Conservation (phyloP, 2,797 vertebrate genomes). For the Melanogrammus aeglefinus region DNA sequence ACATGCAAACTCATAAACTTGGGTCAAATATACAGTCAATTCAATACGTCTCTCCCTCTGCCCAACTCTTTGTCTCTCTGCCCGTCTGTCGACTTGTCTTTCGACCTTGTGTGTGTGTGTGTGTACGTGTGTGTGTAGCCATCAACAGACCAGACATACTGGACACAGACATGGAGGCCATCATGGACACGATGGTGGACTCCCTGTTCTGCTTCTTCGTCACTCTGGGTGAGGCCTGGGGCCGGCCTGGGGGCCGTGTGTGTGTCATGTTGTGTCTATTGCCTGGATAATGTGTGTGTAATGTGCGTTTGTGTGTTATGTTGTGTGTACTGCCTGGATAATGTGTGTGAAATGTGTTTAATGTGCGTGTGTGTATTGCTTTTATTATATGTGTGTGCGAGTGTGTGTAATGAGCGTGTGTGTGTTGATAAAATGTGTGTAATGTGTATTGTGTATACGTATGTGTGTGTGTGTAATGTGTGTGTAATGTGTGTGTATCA, state of each 20-base stretch:
- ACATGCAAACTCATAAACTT: neutral
- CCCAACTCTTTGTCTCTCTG: neutral
- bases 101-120: too few species aligned
- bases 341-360: too few species aligned
- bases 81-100: neutral
- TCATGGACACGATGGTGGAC: slow-evolving; percentile 98
- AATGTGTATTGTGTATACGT: neutral
- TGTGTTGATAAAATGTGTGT: neutral
- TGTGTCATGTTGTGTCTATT: neutral
- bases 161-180: slow-evolving; percentile 95
- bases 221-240: slow-evolving; percentile 85
- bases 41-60: neutral
- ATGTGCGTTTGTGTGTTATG: neutral
- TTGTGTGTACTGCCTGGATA: neutral
- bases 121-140: slow-evolving; percentile 60
- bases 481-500: slow-evolving; percentile 42
- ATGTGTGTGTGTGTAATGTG: neutral
- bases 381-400: neutral
- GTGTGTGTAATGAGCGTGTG: neutral
- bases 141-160: slow-evolving; percentile 93
- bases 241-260: neutral
- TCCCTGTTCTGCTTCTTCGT: slow-evolving; percentile 99
- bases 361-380: neutral
- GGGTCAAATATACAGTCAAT: neutral
- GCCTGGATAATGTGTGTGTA: too few species aligned